Base-by-base conservation (phyloP, 2,888 invertebrate species). In the Philonicus albiceps region DNA sequence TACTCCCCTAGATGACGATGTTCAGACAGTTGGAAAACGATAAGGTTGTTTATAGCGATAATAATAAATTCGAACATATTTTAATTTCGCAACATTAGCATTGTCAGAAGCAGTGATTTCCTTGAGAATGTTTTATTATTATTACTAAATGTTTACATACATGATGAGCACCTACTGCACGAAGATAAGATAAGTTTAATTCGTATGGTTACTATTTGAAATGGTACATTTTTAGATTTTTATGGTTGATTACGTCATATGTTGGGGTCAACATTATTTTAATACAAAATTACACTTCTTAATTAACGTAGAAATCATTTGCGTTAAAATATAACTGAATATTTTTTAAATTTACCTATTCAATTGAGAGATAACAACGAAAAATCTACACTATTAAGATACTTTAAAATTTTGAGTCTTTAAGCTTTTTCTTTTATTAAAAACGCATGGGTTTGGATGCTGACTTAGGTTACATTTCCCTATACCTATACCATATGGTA, bases 1-100 rank as follows among this genome's bases (percentile, higher is more conserved):
- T 93, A 90, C 94, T 34, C 99, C 99, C 4, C 93, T 99, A 89
- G 96, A 98, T 93, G 93, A 94, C 89, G 97, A 98, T 93, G 97
- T 97, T 91, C 93, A 95, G 89, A 96, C 97, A 40, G 13, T 7
- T 43, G 11, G 16, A 13, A 43, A 37, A 2, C 13, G 40, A 43
- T 43, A 43, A 16, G 13, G 16, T 16, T 43, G 13, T 16, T 43
- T 43, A 43, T 8, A 13, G 16, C 13, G n/a, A n/a, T n/a, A 13
- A 43, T 13, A 11, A 43, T 13, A 43, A 3, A 43, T 0, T 43
- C 1, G 13, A 13, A 16, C 13, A 16, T 16, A 43, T 16, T 43
- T 43, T 13, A 11, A 43, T 43, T 43, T 43, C 40, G 16, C 40
- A 43, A 43, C 40, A 40, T 40, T 40, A 40, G 8, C 40, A 2